phyloP scores from a whole-genome alignment of 2,113 vertebrate genomes.

The Ondatra zibethicus region DNA sequence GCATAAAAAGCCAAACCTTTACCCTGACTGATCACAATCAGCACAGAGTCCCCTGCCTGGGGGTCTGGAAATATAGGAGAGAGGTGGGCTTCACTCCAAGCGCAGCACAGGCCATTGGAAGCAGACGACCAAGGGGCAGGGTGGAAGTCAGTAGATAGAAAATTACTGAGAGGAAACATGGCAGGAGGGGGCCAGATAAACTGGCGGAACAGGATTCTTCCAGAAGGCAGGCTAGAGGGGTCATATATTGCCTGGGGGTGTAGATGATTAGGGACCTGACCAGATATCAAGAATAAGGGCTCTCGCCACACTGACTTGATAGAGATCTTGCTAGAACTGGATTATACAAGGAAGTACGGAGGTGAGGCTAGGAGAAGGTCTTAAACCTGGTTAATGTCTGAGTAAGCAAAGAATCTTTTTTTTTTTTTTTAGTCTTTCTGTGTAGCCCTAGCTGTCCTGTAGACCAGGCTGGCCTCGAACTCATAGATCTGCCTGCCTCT shows the following conservation, averaged over 20 bases:
- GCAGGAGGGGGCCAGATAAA: not conserved
- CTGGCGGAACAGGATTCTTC: not conserved
- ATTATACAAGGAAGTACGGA: not conserved
- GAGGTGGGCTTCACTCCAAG: not conserved
- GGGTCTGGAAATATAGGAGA: not conserved
- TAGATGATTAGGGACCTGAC: not conserved
- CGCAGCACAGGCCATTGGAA: not conserved
- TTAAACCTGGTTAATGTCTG: not conserved
- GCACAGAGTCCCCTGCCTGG: not conserved
- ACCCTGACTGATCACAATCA: not conserved
- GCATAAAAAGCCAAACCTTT: not conserved
- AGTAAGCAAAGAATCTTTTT: not conserved
- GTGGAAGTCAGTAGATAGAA: not conserved
- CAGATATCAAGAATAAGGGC: not conserved
- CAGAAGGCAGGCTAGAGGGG: not conserved
- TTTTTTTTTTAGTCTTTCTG: not conserved
- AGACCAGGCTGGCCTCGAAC: not conserved
- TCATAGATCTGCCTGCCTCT: not conserved
- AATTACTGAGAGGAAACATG: not conserved
- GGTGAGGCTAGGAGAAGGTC: not conserved
- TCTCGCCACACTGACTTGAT: not conserved
- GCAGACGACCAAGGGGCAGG: not conserved
- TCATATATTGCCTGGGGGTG: not conserved
- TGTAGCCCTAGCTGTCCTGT: not conserved
- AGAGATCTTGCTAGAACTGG: not conserved